These are phyloP conservation scores for Beroe ovata DNA, from an alignment of 37 sponge, comb jelly and placozoan genomes.

Conservation along the genomic window DNA sequence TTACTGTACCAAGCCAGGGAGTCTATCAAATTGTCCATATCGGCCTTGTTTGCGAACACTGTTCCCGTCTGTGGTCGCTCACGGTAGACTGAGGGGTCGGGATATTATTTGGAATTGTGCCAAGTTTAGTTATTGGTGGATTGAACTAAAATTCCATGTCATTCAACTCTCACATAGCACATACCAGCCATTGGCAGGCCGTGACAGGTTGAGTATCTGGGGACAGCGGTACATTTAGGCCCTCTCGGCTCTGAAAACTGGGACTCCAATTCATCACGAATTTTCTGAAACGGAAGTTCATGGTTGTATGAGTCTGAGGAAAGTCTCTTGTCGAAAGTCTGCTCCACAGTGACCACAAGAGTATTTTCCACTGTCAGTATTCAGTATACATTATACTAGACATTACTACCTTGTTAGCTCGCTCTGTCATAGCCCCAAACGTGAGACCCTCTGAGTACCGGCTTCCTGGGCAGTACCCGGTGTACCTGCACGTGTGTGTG, in stretches of 20 bases:
- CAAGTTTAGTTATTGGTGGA: no score
- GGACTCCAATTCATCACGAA: constrained; percentile 1
- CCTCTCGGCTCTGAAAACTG: constrained; percentile 27
- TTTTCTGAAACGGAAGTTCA: constrained; percentile 24
- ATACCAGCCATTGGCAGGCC: constrained; percentile 47
- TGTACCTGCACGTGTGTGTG: constrained; percentile 10
- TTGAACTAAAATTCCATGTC: no score
- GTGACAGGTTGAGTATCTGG: constrained; percentile 18
- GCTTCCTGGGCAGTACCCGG: constrained; percentile 35
- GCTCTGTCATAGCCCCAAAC: constrained; percentile 39
- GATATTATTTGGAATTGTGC: not conserved
- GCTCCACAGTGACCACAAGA: no score
- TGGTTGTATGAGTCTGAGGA: no score
- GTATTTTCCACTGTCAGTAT: no score
- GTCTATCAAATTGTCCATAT: constrained; percentile 39
- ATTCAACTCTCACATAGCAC: no score
- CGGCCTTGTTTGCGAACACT: constrained; percentile 30
- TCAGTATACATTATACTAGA: no score
- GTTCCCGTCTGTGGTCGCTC: constrained; percentile 61
- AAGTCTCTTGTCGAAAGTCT: no score
- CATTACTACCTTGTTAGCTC: constrained; percentile 3
- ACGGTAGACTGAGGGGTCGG: constrained; percentile 41
- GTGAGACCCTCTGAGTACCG: constrained; percentile 37
- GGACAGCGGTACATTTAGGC: constrained; percentile 28
- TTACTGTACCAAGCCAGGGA: constrained; percentile 56